Evolutionary conservation across 2,797 vertebrate species (phyloP), one percentile per base, ranked within the genome.

Genomic region (Ceryle rudis): DNA sequence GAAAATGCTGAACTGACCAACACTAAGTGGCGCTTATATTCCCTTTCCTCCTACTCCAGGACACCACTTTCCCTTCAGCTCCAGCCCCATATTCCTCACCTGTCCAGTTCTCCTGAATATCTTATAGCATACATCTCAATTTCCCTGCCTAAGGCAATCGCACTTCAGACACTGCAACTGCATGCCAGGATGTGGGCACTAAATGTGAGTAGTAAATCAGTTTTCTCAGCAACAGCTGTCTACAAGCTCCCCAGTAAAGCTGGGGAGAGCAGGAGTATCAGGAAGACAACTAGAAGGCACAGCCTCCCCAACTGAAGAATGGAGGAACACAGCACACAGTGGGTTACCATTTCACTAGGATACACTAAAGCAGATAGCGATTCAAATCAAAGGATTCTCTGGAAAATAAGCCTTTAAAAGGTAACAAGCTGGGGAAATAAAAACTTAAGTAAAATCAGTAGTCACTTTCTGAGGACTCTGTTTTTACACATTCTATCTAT

Each of bases 201-300:
- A 60, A 79, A 28, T 3, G 9, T 21, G 35, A 71, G n/a, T 19
- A 60, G 19, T 10, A 81, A 23, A 44, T 3, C 39, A 54, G 14
- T 16, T 91, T 67, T 75, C 35, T 51, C 49, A 70, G 58, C 12
- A 79, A 49, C 11, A 90, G 15, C 23, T 8, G 14, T 14, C n/a
- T 11, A 44, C 21, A 44, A 55, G 25, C 3, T 33, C 19, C 37
- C 52, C n/a, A 52, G n/a, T 23, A 66, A 66, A 81, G 21, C 31
- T 26, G 6, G 22, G 0, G 0, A 10, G 5, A 7, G 10, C 5
- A 14, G 10, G 39, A 69, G 33, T 0, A 11, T 0, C 0, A 6
- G 9, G 42, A 61, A 67, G 54, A 54, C 15, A 69, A 64, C 6
- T 4, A 3, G 18, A 25, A 90, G 16, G 28, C 26, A 69, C 33